phyloP scores from a whole-genome alignment of 2,113 vertebrate species.

The Actenoides hombroni region DNA sequence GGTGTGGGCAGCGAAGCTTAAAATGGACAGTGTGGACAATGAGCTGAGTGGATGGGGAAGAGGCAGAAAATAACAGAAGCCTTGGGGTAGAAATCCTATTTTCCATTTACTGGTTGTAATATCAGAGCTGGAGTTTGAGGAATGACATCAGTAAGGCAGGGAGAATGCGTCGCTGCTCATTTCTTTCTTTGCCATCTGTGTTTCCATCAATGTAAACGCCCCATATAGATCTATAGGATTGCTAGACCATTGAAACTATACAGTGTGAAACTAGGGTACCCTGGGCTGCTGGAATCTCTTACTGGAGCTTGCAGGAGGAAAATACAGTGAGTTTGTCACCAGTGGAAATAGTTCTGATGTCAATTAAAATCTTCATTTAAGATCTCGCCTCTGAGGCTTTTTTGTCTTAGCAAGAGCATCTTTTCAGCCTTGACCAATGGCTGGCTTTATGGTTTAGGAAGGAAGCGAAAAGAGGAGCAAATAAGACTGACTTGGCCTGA shows the following conservation, averaged over 20 bases:
- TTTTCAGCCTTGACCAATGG: not conserved
- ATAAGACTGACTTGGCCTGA: not conserved
- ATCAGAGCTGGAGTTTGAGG: not conserved
- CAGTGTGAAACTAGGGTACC: rapidly evolving
- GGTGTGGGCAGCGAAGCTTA: not conserved
- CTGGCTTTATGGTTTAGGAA: not conserved
- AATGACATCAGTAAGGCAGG: not conserved
- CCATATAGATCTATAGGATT: not conserved
- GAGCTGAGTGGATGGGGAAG: not conserved
- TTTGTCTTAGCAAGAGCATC: not conserved
- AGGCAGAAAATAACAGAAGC: not conserved
- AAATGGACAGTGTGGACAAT: not conserved
- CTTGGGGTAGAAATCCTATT: not conserved
- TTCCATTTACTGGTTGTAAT: not conserved
- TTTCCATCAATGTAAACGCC: not conserved
- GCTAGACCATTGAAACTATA: not conserved
- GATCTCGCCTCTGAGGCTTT: not conserved
- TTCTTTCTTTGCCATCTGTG: not conserved
- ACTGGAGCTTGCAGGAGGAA: not conserved
- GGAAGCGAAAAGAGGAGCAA: not conserved
- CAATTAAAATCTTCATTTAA: not conserved
- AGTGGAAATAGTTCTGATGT: not conserved
- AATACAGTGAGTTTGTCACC: not conserved
- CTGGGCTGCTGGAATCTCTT: not conserved
- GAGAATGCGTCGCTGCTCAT: not conserved